Percentiles rank a stretch among this genome's conserved stretches.
Evolutionary conservation across 2,888 invertebrate species (phyloP).

Genomic region (Eupithecia subumbrata): DNA sequence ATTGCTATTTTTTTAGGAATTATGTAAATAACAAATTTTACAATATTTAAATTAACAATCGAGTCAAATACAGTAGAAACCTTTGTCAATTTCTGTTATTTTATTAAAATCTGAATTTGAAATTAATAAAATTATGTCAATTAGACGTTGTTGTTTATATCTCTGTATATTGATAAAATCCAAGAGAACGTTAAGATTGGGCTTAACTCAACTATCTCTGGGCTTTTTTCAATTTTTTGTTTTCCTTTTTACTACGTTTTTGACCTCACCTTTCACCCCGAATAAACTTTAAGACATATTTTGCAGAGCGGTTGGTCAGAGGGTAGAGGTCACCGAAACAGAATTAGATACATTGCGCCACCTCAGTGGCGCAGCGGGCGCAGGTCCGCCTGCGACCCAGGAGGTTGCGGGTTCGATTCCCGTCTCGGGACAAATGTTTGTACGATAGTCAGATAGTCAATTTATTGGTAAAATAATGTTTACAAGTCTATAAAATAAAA

Average conservation of each 20-base stretch:
- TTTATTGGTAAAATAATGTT: too few relatives aligned
- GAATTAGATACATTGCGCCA: too few relatives aligned
- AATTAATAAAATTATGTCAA: conserved; percentile 49
- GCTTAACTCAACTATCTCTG: not conserved
- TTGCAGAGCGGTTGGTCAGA: too few relatives aligned
- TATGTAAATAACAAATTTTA: conserved; percentile 52
- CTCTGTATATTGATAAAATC: not conserved
- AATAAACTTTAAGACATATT: too few relatives aligned
- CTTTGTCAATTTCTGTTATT: conserved; percentile 51
- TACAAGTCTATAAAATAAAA: too few relatives aligned
- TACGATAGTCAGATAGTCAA: too few relatives aligned
- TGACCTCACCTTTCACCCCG: too few relatives aligned
- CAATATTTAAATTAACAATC: conserved; percentile 53
- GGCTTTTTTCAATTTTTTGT: not conserved
- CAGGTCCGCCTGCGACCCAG: too few relatives aligned
- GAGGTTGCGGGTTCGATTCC: too few relatives aligned
- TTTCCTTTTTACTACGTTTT: not conserved
- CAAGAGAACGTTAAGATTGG: not conserved
- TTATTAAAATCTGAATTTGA: conserved; percentile 66
- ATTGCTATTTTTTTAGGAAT: conserved; percentile 40
- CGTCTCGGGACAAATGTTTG: too few relatives aligned
- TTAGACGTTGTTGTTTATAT: conserved; percentile 8
- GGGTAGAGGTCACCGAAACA: too few relatives aligned
- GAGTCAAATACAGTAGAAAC: conserved; percentile 47
- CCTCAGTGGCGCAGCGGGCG: too few relatives aligned